Evolutionary conservation across 1,140 invertebrate species (phyloP), one percentile per base, ranked within the genome.

Genomic region (Drosophila mauritiana): DNA sequence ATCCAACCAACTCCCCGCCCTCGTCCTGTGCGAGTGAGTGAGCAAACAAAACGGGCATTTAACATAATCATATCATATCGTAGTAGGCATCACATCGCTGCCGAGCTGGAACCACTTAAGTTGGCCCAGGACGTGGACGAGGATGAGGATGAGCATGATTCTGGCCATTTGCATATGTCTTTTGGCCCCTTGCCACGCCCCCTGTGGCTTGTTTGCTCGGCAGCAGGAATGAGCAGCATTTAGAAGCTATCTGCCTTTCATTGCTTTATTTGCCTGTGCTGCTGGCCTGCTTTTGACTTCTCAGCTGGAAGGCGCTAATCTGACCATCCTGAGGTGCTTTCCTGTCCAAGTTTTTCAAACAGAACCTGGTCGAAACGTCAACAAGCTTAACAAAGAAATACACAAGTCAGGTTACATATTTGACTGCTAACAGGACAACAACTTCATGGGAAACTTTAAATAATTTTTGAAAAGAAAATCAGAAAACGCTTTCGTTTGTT

Each of bases 61-160:
- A 88, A 89, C 84, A 89, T 88, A 88, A 89, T 88, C 84, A 88
- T 88, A 88, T 88, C 83, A 88, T 88, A 88, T 88, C 84, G 70
- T 73, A 39, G 83, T 88, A 78, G 76, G 76, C 83, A 88, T 88
- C 84, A 83, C 76, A 88, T 83, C 83, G 82, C 83, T 67, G 73
- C 65, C 67, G 73, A 75, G 62, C 77, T 57, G 73, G 59, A 84
- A 74, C 84, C 77, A 89, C 85, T 89, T 89, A 89, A 89, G 84
- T 89, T 80, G 85, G 68, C 15, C 64, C 68, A 48, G 67, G 36
- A 78, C 59, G 57, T 10, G 43, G 2, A 53, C 49, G 52, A 31
- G 7, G 7, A 31, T 8, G 8, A 31, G 59, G 20, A 49, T 57
- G 62, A 83, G 80, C 73, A 83, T 80, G 81, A 68, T 53, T 45